A percentile compares a stretch with the other conserved stretches of the same genome.
Evolutionary conservation across 1,140 invertebrate genomes (phyloP).

Genomic region (Agrilus planipennis): DNA sequence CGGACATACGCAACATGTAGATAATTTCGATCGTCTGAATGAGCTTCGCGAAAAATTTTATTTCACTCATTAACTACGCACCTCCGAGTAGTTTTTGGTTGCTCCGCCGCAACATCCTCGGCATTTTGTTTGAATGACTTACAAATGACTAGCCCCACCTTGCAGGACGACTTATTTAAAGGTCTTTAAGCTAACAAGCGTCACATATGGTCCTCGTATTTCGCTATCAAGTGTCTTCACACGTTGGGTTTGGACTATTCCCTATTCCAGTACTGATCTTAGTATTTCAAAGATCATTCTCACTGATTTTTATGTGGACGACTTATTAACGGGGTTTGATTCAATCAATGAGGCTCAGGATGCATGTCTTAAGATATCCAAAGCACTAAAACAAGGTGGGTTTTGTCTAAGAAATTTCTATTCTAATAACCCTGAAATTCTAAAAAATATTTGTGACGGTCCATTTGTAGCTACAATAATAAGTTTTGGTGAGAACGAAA

Average conservation of each 20-base stretch:
- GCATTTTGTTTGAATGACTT: conserved; percentile 19
- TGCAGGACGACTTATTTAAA: conserved; percentile 24
- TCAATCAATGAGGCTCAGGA: conserved; percentile 22
- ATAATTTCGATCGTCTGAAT: too few relatives aligned
- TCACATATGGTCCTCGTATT: conserved; percentile 22
- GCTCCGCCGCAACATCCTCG: conserved; percentile 14
- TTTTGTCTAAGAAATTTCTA: not conserved
- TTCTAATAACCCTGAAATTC: not conserved
- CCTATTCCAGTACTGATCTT: not conserved
- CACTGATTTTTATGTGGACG: conserved; percentile 11
- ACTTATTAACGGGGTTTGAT: conserved; percentile 18
- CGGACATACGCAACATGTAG: too few relatives aligned
- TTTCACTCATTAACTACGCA: conserved; percentile 23
- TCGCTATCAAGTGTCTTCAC: conserved; percentile 15
- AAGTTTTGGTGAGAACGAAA: conserved; percentile 27
- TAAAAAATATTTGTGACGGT: not conserved
- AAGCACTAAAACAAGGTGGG: conserved; percentile 23
- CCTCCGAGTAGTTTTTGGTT: conserved; percentile 30
- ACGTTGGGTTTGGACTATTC: conserved; percentile 10
- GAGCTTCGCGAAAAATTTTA: too few relatives aligned
- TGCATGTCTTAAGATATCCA: conserved; percentile 24
- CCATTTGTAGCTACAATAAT: conserved; percentile 12
- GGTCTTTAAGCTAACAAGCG: conserved; percentile 18
- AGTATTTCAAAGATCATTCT: conserved; percentile 4
- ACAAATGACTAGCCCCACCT: conserved; percentile 18